These are phyloP conservation scores for Drosophila bunnanda DNA, from an alignment of 2,888 invertebrate genomes.

Conservation along the genomic window DNA sequence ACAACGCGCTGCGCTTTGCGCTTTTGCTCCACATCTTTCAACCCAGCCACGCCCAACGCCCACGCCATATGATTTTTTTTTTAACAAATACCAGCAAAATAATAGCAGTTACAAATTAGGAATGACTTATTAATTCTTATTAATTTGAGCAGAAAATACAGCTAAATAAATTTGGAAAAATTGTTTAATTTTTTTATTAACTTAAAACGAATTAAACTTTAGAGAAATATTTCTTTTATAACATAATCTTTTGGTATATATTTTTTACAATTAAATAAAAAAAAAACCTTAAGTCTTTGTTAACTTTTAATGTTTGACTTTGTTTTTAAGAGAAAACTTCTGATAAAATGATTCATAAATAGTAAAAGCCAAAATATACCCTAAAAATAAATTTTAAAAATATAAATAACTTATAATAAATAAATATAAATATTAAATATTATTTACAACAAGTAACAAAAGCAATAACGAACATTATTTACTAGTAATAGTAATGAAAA, in stretches of 20 bases:
- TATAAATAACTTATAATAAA: no score
- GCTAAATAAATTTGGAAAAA: no score
- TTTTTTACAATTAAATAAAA: not conserved
- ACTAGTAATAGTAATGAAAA: no score
- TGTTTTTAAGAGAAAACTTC: not conserved
- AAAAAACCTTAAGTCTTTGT: not conserved
- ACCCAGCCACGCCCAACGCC: conserved; percentile 9
- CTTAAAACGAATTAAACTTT: no score
- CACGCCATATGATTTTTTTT: conserved; percentile 1
- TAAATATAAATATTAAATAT: not conserved
- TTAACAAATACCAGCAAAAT: not conserved
- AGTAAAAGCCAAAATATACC: not conserved
- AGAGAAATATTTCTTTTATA: not conserved
- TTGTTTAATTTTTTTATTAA: no score
- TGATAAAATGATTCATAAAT: not conserved
- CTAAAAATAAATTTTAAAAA: not conserved
- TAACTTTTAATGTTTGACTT: not conserved
- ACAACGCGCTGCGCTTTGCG: conserved; percentile 36
- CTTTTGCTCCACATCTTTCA: conserved; percentile 27
- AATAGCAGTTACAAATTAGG: not conserved
- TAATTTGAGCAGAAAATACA: no score
- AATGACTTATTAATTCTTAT: no score
- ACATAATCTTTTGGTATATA: not conserved
- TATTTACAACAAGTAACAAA: no score
- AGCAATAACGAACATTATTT: no score